Evolutionary conservation across 2,888 invertebrate genomes (phyloP).

Genomic region (Acrocyrtus sp.): DNA sequence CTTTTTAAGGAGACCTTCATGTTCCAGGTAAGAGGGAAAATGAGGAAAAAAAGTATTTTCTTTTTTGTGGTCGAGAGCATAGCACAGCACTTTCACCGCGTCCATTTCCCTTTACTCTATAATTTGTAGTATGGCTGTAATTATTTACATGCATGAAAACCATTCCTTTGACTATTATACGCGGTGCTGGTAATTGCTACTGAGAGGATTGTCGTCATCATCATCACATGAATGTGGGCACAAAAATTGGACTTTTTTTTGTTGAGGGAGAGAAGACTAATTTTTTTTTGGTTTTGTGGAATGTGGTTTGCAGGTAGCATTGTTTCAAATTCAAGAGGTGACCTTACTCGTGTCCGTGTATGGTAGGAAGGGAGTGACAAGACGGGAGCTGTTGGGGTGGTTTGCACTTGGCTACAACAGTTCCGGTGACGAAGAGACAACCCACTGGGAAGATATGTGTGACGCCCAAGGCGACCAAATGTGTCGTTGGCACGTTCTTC

Average conservation of each 20-base stretch:
- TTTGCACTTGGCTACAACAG: constrained; percentile 92
- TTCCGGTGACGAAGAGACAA: constrained; percentile 89
- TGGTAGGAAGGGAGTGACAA: constrained; percentile 90
- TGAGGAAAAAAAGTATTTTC: too few species aligned
- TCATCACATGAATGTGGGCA: too few species aligned
- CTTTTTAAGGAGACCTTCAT: constrained; percentile 96
- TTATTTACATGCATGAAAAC: not conserved
- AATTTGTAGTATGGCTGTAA: not conserved
- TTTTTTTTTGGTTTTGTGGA: too few species aligned
- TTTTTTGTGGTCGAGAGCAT: not conserved
- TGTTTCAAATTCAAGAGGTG: constrained; percentile 94
- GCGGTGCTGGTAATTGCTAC: too few species aligned
- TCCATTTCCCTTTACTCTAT: too few species aligned
- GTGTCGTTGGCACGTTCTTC: constrained; percentile 92
- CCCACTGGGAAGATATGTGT: constrained; percentile 94
- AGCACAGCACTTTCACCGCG: not conserved
- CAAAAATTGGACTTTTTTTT: too few species aligned
- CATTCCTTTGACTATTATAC: not conserved
- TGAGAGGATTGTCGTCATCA: too few species aligned
- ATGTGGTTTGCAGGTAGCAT: constrained; percentile 83
- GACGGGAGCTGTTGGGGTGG: constrained; percentile 98
- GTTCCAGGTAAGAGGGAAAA: constrained; percentile 86
- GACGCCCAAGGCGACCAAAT: constrained; percentile 87
- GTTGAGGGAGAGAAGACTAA: too few species aligned
- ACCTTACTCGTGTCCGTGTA: constrained; percentile 95